phyloP scores from a whole-genome alignment of 2,888 invertebrate genomes.

The Apomyelois bistriatella region DNA sequence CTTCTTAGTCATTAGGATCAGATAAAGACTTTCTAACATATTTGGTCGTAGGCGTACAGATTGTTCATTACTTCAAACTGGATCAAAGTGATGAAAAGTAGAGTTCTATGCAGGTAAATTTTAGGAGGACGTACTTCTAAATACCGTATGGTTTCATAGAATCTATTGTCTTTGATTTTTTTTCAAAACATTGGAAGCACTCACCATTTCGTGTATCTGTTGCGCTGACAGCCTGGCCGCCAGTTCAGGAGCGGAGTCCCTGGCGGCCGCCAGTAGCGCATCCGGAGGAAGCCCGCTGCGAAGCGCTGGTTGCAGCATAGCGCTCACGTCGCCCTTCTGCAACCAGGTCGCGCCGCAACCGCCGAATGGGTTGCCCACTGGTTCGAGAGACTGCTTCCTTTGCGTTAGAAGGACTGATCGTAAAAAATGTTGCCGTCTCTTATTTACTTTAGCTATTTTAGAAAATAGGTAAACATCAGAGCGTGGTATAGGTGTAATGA shows the following conservation, averaged over 20 bases:
- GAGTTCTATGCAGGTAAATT: too few relatives aligned
- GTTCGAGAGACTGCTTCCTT: slow-evolving; percentile 83
- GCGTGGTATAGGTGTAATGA: too few relatives aligned
- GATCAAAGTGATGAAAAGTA: too few relatives aligned
- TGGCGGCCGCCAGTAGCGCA: slow-evolving; percentile 92
- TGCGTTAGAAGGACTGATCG: slow-evolving; percentile 51
- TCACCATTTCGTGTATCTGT: slow-evolving; percentile 93
- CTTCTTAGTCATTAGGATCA: too few relatives aligned
- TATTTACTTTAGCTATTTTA: not conserved
- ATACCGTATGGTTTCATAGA: not conserved
- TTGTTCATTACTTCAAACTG: too few relatives aligned
- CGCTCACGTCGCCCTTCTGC: slow-evolving; percentile 64
- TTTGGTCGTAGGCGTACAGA: too few relatives aligned
- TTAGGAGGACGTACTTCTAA: too few relatives aligned
- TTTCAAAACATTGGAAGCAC: slow-evolving; percentile 22
- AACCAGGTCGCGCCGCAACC: slow-evolving; percentile 72
- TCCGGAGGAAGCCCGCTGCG: slow-evolving; percentile 83
- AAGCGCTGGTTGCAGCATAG: slow-evolving; percentile 77
- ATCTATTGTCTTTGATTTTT: not conserved
- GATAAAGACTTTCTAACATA: too few relatives aligned
- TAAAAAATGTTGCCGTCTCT: slow-evolving; percentile 41
- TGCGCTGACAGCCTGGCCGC: slow-evolving; percentile 85
- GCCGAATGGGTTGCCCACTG: slow-evolving; percentile 79
- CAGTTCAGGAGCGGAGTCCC: slow-evolving; percentile 91
- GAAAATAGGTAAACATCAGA: too few relatives aligned